Base-by-base conservation (phyloP, 2,888 invertebrate genomes). In the Argyresthia goedartella region DNA sequence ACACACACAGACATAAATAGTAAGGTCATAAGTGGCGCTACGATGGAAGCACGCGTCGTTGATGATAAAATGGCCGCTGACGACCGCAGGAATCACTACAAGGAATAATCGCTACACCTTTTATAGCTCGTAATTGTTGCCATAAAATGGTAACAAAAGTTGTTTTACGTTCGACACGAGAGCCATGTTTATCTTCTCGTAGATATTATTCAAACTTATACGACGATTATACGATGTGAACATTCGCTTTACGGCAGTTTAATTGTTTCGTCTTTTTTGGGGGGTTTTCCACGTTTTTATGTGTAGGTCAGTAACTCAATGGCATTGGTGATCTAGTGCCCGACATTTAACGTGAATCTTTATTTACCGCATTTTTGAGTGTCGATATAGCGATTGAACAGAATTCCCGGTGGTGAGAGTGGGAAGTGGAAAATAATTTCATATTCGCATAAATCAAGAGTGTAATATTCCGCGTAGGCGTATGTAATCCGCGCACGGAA, bases 41-140 rank as follows among this genome's bases (percentile, higher is more conserved):
- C 39, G 39, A 66, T 66, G 65, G 57, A 62, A 66, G 69, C 66
- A 62, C 65, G 63, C 69, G 62, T 50, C 50, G 15, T 71, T 70
- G 82, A 78, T 79, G 81, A 80, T 81, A 81, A 78, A 65, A 64
- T 69, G 69, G 45, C 51, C 50, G 50, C 50, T 50, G 42, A 46
- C 50, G 43, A 73, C 79, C 82, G 71, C 82, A 78, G 78, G 77
- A 80, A 81, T 82, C 73, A 78, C 75, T 76, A 74, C 76, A 71
- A 72, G 69, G 73, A 78, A 84, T 84, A 82, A 82, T 81, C 80
- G 76, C 75, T 79, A 80, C 80, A 80, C 73, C 76, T 81, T 85
- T 86, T 85, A 86, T 85, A 74, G 85, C 74, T 82, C 84, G 78
- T 86, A 86, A 85, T 86, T 84, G 84, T 81, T 82, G 81, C 81